Base-by-base conservation (phyloP, 2,888 invertebrate genomes). In the Drosophila affinis region DNA sequence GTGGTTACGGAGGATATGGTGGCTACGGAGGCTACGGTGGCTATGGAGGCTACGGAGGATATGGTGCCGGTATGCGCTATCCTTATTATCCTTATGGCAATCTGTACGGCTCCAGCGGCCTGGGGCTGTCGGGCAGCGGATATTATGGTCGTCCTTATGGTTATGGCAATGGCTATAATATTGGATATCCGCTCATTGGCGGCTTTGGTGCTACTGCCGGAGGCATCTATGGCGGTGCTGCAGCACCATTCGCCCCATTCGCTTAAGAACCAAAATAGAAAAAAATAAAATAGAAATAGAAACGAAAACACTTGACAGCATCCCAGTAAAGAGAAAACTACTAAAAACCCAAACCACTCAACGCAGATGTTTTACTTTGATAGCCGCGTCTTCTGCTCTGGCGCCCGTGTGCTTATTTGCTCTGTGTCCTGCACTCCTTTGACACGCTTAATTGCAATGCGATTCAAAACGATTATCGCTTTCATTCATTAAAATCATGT, bases 401-500 rank as follows among this genome's bases (percentile, higher is more conserved):
- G 48, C 12, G 12, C 12, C 12, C 5, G 34, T 47, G 34, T 47
- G 32, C 17, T 54, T 65, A 51, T 53, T 56, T 67, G 18, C 51
- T 12, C 58, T 27, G 61, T 62, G 56, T 54, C 62, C 63, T 24
- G 71, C 54, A 48, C 62, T 68, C 75, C 82, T 85, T 89, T 88
- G 86, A 85, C 71, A 76, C 67, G 75, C 62, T 77, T 76, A 76
- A 87, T 77, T 81, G 77, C 75, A 60, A 52, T 81, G 87, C 74
- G 72, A 81, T 84, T 87, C 78, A 77, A 69, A 78, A 71, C 82
- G 89, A 87, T 86, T 87, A 86, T 78, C 78, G 76, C 86, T 79
- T 85, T 78, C 78, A 85, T 87, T 89, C 86, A 88, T 86, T 88
- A 78, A 85, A 84, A 84, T 77, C 81, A 75, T 73, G 72, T 74